These are phyloP conservation scores for Chaitophorus viminalis DNA, from an alignment of 2,888 invertebrate genomes.

Conservation along the genomic window DNA sequence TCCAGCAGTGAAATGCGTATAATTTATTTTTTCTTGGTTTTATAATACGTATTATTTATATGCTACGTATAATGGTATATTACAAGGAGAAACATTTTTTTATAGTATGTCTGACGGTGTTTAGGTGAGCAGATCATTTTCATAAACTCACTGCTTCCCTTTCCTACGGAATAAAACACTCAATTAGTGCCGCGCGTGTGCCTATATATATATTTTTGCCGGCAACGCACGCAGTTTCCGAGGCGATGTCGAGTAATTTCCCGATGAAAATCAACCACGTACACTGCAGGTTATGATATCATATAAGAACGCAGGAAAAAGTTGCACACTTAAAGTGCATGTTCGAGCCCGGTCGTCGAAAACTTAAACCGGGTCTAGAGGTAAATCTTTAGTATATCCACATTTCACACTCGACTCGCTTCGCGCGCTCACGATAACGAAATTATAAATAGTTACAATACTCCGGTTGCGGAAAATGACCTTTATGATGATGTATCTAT, in stretches of 20 bases:
- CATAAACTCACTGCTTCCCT: no score
- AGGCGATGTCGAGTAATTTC: background rate
- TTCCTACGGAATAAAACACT: no score
- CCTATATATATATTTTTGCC: no score
- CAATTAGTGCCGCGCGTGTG: no score
- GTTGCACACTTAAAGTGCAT: conserved; percentile 20
- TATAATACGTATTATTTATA: no score
- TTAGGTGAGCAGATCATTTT: no score
- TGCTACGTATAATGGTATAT: background rate
- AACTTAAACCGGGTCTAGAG: conserved; percentile 20
- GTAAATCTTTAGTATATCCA: conserved; percentile 43
- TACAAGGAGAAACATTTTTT: background rate
- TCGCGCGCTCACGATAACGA: conserved; percentile 25
- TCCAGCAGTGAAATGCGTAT: no score
- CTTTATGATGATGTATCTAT: background rate
- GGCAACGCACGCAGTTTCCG: background rate
- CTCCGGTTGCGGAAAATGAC: background rate
- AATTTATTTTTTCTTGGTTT: no score
- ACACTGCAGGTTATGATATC: background rate
- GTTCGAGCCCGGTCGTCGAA: background rate
- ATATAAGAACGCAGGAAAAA: conserved; percentile 5
- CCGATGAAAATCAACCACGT: background rate
- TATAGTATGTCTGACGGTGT: no score
- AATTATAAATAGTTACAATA: conserved; percentile 37
- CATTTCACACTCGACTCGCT: conserved; percentile 41